Evolutionary conservation across 2,113 vertebrate genomes (phyloP).

Genomic region (Suncus etruscus): DNA sequence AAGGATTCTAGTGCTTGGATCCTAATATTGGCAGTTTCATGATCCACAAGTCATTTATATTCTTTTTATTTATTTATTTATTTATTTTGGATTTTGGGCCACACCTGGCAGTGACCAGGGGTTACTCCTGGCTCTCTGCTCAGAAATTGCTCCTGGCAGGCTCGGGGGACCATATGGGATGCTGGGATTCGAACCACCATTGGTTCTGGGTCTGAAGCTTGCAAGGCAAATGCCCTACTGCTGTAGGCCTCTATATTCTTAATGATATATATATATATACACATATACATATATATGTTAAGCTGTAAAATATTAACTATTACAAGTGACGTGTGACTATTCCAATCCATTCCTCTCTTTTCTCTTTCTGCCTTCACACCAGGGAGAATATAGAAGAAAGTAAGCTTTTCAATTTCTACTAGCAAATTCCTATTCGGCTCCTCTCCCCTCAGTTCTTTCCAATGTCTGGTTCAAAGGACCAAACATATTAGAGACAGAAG

Average conservation of each 20-base stretch:
- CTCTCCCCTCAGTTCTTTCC: background rate
- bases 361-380: background rate
- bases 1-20: background rate
- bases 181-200: no score
- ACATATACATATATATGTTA: background rate
- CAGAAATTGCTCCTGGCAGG: no score
- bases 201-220: no score
- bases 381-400: background rate
- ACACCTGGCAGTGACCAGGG: no score
- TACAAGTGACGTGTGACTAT: background rate
- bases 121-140: no score
- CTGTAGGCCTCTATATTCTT: background rate
- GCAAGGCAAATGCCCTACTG: no score
- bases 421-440: background rate
- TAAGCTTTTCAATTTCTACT: background rate
- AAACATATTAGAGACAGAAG: background rate
- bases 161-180: no score
- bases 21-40: conserved; percentile 42
- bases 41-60: background rate
- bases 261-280: background rate
- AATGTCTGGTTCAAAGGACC: conserved; percentile 3
- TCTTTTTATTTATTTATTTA: background rate
- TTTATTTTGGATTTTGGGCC: no score
- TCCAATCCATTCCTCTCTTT: background rate
- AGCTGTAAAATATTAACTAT: conserved; percentile 30